Evolutionary conservation across 2,113 vertebrate genomes (phyloP).

Genomic region (Heterotilapia buettikoferi): DNA sequence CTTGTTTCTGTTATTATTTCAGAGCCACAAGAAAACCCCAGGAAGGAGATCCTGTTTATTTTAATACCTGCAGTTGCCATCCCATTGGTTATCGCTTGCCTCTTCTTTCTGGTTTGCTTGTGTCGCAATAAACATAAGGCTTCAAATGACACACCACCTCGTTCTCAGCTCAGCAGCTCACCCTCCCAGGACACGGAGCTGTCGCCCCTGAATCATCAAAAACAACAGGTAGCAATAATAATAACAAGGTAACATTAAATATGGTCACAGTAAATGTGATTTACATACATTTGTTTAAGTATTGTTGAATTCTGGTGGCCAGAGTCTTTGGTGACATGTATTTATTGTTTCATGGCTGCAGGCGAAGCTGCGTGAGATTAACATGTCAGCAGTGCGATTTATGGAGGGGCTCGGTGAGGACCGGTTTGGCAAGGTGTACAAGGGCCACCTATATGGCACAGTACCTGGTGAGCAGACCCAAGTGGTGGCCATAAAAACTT

Average conservation of each 20-base stretch:
- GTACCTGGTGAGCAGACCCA: slow-evolving; percentile 87
- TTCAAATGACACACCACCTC: slow-evolving; percentile 75
- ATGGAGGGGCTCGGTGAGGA: slow-evolving; percentile 96
- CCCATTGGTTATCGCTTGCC: slow-evolving; percentile 88
- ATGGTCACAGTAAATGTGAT: neutral
- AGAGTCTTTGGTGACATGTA: neutral
- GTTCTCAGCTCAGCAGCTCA: slow-evolving; percentile 80
- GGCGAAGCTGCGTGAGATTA: slow-evolving; percentile 91
- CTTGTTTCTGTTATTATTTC: neutral
- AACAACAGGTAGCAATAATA: slow-evolving; percentile 78
- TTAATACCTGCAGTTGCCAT: slow-evolving; percentile 91
- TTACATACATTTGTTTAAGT: neutral
- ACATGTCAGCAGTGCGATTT: slow-evolving; percentile 85
- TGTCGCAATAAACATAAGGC: slow-evolving; percentile 93
- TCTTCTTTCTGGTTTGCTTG: slow-evolving; percentile 94
- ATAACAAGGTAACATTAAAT: slow-evolving; percentile 67
- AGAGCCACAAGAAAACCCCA: slow-evolving; percentile 84
- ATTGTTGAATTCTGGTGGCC: neutral
- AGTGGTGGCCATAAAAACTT: slow-evolving; percentile 88
- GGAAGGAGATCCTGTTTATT: slow-evolving; percentile 95
- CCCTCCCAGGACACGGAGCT: slow-evolving; percentile 93
- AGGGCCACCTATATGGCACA: slow-evolving; percentile 88
- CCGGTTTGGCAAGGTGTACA: slow-evolving; percentile 95
- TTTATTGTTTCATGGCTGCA: slow-evolving; percentile 43
- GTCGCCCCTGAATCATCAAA: slow-evolving; percentile 87